A percentile compares a stretch with the other conserved stretches of the same genome.
Conservation (phyloP, 2,797 vertebrate species). For the Argentina silus region DNA sequence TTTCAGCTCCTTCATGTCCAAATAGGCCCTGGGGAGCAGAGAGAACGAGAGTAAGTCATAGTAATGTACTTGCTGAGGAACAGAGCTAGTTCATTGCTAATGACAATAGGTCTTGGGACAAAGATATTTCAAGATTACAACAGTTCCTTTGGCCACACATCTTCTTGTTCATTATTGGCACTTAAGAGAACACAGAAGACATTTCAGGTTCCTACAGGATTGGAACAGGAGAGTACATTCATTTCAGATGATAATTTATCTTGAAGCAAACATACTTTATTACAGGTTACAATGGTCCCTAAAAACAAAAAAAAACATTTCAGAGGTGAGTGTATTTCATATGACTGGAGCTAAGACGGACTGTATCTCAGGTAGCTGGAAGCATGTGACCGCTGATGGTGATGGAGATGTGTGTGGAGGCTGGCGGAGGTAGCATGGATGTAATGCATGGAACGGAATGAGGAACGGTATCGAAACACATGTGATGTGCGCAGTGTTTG, state of each 20-base stretch:
- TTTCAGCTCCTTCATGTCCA: conserved; percentile 97
- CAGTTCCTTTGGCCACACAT: neutral
- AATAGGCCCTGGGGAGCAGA: conserved; percentile 86
- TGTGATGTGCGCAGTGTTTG: conserved; percentile 8
- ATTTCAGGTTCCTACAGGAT: neutral
- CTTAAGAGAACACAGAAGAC: neutral
- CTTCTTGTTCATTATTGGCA: too few species aligned
- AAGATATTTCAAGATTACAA: conserved; percentile 31
- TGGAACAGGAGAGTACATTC: conserved; percentile 30
- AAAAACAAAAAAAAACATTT: conserved; percentile 14
- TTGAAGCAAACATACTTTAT: neutral
- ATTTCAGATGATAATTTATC: conserved; percentile 20
- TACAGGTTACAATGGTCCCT: conserved; percentile 9
- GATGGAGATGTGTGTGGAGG: neutral
- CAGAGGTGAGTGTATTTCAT: neutral
- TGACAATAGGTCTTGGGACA: conserved; percentile 31
- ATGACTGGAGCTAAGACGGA: neutral
- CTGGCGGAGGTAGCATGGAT: too few species aligned
- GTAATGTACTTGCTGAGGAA: conserved; percentile 27
- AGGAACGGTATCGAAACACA: too few species aligned
- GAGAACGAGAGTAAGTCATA: conserved; percentile 12
- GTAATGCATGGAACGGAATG: too few species aligned
- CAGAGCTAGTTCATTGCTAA: conserved; percentile 11
- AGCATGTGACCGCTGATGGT: neutral
- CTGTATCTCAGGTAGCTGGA: neutral